Evolutionary conservation across 37 sponge, comb jelly and placozoan species (phyloP).

Genomic region (Corticium candelabrum): DNA sequence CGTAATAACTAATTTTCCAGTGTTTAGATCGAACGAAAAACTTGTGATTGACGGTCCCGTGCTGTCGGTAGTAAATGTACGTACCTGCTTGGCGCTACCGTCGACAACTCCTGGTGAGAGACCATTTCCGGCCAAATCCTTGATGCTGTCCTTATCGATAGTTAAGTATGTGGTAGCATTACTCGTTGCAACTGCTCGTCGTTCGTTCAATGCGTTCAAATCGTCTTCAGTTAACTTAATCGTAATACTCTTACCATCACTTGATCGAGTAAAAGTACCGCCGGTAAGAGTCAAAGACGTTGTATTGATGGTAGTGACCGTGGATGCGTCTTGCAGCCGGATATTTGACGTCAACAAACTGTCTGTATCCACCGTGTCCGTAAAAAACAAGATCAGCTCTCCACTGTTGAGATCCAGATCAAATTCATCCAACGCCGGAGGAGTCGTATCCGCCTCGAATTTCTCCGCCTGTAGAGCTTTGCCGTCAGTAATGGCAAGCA

Average conservation of each 20-base stretch:
- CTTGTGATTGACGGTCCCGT: constrained; percentile 36
- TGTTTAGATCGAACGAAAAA: constrained; percentile 66
- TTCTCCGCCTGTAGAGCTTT: constrained; percentile 52
- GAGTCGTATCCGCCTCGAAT: constrained; percentile 42
- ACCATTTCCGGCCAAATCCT: constrained; percentile 1
- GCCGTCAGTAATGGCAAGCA: constrained; percentile 66
- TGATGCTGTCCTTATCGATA: background rate
- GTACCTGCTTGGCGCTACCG: constrained; percentile 10
- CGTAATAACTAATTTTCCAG: constrained; percentile 33
- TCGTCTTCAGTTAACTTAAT: constrained; percentile 31
- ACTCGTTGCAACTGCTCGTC: background rate
- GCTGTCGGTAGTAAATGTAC: constrained; percentile 38
- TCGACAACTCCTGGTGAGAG: background rate
- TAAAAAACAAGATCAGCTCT: constrained; percentile 33
- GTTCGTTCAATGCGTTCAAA: constrained; percentile 40
- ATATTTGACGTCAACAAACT: constrained; percentile 36
- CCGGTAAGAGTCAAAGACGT: constrained; percentile 21
- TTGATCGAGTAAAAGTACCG: constrained; percentile 38
- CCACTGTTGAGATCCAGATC: constrained; percentile 64
- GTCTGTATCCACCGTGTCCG: constrained; percentile 40
- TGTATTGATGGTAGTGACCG: background rate
- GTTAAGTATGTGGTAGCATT: constrained; percentile 7
- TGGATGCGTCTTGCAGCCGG: constrained; percentile 6
- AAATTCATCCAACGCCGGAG: constrained; percentile 46
- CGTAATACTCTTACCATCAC: constrained; percentile 50